Percentiles rank a stretch among this genome's conserved stretches.
These are phyloP conservation scores for Epiblema foenella DNA, from an alignment of 2,888 invertebrate genomes.

Conservation along the genomic window DNA sequence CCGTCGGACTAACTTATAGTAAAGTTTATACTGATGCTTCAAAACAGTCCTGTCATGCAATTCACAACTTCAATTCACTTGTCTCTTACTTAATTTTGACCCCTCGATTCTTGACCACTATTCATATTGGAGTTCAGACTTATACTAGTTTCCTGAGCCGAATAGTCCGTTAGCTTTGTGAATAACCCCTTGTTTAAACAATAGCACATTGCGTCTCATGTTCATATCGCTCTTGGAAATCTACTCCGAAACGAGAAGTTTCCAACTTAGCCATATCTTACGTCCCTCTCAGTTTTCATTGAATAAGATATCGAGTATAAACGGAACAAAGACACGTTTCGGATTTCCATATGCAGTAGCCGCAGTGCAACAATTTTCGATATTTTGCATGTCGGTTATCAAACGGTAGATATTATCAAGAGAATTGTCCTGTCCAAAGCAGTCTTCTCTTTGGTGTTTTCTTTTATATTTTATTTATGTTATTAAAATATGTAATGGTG, in stretches of 20 bases:
- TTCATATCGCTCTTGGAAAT: conserved; percentile 18
- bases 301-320: conserved; percentile 2
- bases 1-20: conserved; percentile 5
- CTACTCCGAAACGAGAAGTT: conserved; percentile 14
- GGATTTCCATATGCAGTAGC: conserved; percentile 5
- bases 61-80: not conserved
- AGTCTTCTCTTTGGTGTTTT: not conserved
- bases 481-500: too few species aligned
- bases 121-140: not conserved
- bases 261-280: not conserved
- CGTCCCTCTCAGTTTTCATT: not conserved
- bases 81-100: not conserved
- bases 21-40: conserved; percentile 23
- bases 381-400: conserved; percentile 8
- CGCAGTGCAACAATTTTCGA: not conserved
- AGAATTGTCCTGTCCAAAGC: conserved; percentile 27
- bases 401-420: conserved; percentile 26
- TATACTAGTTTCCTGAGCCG: not conserved
- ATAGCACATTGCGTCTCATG: conserved; percentile 23
- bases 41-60: conserved; percentile 9
- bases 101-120: not conserved
- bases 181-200: conserved; percentile 20
- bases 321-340: not conserved
- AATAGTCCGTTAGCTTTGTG: not conserved
- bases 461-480: not conserved